Evolutionary conservation across 2,888 invertebrate genomes (phyloP), one percentile per base, ranked within the genome.

Genomic region (Cremastinae sp.): DNA sequence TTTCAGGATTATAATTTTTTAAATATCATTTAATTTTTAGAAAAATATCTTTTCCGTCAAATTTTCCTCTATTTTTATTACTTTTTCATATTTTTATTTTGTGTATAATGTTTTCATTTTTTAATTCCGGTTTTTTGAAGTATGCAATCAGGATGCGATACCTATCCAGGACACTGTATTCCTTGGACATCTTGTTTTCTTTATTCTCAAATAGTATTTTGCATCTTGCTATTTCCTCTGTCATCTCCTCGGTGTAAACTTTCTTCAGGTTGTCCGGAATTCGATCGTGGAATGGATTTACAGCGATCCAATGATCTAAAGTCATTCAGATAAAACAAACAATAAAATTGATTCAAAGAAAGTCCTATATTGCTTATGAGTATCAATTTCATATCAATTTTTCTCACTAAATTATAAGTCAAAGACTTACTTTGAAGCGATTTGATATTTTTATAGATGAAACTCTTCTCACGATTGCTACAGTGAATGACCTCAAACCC

Each of bases 201-300:
- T 87, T 87, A 65, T 86, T 87, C 71, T 90, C 86, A 14, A 87
- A 85, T 0, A 89, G 82, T 68, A 90, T 90, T 75, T 90, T 91
- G 84, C 91, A 87, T 55, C 90, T 90, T 1, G 90, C 84, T 8
- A 92, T 88, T 79, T 92, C 91, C 0, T 90, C 87, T 4, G 93
- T 83, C 70, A 93, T 92, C 81, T 94, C 94, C 16, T 92, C 90
- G n/a, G 93, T 89, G 84, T 93, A 95, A 5, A 93, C 91, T 1
- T 93, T 91, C 45, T 92, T 92, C 16, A 93, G 84, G 0, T 91
- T 87, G 0, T 90, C 85, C 0, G 95, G 93, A 58, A 95, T 92
- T 53, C 92, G 90, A 4, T 91, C 90, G 69, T 93, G 84, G 84
- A 95, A 95, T 0, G 95, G 95, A 84, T 94, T 94, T 2, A 95